phyloP scores from a whole-genome alignment of 2,888 invertebrate species.

The Pinctada fucata region DNA sequence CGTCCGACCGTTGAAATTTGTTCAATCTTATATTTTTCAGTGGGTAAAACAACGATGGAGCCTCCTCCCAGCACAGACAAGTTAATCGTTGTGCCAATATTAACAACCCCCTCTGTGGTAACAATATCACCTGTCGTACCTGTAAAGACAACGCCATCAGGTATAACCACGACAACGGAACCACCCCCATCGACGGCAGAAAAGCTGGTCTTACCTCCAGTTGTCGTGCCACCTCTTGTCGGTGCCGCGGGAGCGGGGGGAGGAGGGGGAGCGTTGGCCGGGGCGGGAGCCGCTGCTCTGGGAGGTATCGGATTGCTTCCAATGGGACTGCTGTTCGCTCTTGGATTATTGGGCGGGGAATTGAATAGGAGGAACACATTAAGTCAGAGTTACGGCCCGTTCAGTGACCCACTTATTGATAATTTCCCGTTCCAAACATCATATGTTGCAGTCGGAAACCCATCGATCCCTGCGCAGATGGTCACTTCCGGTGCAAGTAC shows the following conservation, averaged over 20 bases:
- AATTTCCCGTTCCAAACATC: neutral
- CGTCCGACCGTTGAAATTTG: too few species aligned
- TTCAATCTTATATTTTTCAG: too few species aligned
- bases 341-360: neutral
- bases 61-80: too few species aligned
- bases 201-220: neutral
- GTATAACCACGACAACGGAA: neutral
- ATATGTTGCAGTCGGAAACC: neutral
- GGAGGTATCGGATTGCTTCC: neutral
- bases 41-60: too few species aligned
- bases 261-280: neutral
- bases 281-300: neutral
- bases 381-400: neutral
- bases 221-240: neutral
- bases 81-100: too few species aligned
- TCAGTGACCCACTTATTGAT: neutral
- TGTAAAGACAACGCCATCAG: too few species aligned
- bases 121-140: too few species aligned
- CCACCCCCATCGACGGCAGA: neutral
- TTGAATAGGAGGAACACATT: neutral
- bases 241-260: neutral
- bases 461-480: neutral
- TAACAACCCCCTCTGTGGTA: too few species aligned
- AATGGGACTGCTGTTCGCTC: neutral
- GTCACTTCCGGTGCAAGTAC: neutral